Percentiles rank a stretch among this genome's conserved stretches.
Evolutionary conservation across 2,888 invertebrate species (phyloP).

Genomic region (Caenorhabditis sulstoni): DNA sequence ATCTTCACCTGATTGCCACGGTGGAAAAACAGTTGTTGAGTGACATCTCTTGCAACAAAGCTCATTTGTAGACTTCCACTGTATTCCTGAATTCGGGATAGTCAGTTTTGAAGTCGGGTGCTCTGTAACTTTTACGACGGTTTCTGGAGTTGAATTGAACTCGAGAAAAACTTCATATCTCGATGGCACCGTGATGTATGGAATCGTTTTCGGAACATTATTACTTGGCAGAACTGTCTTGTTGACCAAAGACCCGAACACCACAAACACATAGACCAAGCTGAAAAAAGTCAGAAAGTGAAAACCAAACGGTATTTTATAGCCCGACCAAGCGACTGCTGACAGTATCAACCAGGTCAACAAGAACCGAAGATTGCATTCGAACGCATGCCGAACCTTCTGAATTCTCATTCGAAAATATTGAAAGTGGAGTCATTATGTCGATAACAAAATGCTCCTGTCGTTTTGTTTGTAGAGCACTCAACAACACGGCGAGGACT

Average conservation of each 20-base stretch:
- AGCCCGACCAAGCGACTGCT: constrained; percentile 38
- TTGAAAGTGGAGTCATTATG: neutral
- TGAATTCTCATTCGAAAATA: constrained; percentile 21
- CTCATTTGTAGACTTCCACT: constrained; percentile 41
- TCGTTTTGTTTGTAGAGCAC: constrained; percentile 46
- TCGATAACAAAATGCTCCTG: neutral
- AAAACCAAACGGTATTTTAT: too few relatives aligned
- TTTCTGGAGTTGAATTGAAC: constrained; percentile 32
- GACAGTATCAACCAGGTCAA: constrained; percentile 52
- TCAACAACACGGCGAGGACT: constrained; percentile 22
- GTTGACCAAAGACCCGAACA: constrained; percentile 54
- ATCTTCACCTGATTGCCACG: constrained; percentile 43
- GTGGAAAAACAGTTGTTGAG: constrained; percentile 56
- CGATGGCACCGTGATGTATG: constrained; percentile 55
- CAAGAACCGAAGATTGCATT: constrained; percentile 47
- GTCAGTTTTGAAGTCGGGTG: too few relatives aligned
- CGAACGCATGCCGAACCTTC: constrained; percentile 23
- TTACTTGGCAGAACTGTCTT: constrained; percentile 49
- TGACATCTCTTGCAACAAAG: constrained; percentile 48
- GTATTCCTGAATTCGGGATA: constrained; percentile 33
- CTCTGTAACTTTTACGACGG: neutral
- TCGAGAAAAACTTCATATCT: constrained; percentile 40
- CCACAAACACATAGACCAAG: constrained; percentile 50
- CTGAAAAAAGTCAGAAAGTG: too few relatives aligned
- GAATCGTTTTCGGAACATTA: constrained; percentile 54